A percentile compares a stretch with the other conserved stretches of the same genome.
Evolutionary conservation across 2,888 invertebrate species (phyloP).

Genomic region (Synanthedon tipuliformis): DNA sequence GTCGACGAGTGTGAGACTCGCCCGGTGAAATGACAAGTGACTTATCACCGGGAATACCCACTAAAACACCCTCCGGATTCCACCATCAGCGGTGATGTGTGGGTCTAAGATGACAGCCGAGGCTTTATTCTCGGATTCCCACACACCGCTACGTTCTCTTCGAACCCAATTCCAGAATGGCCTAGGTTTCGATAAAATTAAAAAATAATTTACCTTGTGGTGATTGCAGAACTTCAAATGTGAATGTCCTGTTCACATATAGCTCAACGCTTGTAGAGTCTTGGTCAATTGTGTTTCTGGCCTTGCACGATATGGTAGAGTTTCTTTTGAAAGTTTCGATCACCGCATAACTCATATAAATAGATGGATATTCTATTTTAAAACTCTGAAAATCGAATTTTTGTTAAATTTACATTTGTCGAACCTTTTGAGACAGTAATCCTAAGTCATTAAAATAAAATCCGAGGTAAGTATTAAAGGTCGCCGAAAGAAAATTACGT

Average conservation of each 20-base stretch:
- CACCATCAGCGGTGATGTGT: no score
- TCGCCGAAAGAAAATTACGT: no score
- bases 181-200: background rate
- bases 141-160: no score
- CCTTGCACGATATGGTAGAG: slow-evolving; percentile 33
- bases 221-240: slow-evolving; percentile 32
- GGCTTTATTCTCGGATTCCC: no score
- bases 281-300: slow-evolving; percentile 24
- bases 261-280: slow-evolving; percentile 20
- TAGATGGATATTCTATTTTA: slow-evolving; percentile 33
- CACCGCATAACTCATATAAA: slow-evolving; percentile 34
- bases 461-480: no score
- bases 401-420: background rate
- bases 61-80: no score
- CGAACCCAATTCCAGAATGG: background rate
- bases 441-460: no score
- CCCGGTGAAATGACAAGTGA: no score
- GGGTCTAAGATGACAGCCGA: no score
- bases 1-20: no score
- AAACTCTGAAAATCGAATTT: slow-evolving; percentile 2
- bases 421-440: no score
- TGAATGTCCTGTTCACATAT: slow-evolving; percentile 33
- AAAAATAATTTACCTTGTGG: slow-evolving; percentile 28
- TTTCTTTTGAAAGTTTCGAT: slow-evolving; percentile 30
- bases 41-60: no score